These are phyloP conservation scores for Manis javanica DNA, from an alignment of 2,797 vertebrate genomes.

Conservation along the genomic window DNA sequence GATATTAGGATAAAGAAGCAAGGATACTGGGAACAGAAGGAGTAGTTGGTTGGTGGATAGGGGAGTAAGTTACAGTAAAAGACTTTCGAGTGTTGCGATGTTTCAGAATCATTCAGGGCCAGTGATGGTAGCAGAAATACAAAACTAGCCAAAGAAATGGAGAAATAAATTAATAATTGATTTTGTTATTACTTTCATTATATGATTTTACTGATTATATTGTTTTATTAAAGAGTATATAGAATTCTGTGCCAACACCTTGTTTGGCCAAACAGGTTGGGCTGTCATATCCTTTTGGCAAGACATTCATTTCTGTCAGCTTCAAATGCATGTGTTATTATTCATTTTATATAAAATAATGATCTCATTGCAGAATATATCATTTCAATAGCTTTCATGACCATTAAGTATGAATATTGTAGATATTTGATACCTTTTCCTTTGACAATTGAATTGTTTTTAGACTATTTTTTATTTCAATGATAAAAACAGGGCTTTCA, in stretches of 20 bases:
- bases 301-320: slow-evolving; percentile 10
- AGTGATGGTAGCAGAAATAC: background rate
- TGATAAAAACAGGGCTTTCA: background rate
- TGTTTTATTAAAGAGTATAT: background rate
- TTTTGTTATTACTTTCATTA: background rate
- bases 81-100: background rate
- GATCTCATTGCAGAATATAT: slow-evolving; percentile 13
- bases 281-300: background rate
- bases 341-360: slow-evolving; percentile 4
- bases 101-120: background rate
- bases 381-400: slow-evolving; percentile 11
- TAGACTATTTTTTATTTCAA: slow-evolving; percentile 24
- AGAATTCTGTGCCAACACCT: background rate
- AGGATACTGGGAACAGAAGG: background rate
- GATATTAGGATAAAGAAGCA: background rate
- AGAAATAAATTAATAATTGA: background rate
- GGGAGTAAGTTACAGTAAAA: background rate
- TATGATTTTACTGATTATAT: background rate
- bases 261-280: background rate
- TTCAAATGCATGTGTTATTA: background rate
- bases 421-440: background rate
- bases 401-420: background rate
- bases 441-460: slow-evolving; percentile 12
- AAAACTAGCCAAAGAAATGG: background rate
- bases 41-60: background rate